Conservation (phyloP, 2,888 invertebrate species). For the Netelia melanura region DNA sequence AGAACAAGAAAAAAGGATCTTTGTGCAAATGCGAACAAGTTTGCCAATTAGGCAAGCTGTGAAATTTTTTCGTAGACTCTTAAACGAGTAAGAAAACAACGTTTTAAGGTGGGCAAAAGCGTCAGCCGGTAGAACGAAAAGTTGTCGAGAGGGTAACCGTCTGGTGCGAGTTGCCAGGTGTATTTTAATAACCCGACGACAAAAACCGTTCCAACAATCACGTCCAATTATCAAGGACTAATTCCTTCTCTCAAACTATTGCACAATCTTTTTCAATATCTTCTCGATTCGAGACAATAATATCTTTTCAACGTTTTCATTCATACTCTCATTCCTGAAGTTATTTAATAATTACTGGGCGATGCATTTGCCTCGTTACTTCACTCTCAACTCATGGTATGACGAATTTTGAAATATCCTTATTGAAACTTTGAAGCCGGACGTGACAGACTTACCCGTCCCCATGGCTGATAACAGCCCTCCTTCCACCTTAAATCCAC, state of each 20-base stretch:
- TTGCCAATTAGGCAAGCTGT: neutral
- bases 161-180: conserved; percentile 47
- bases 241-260: neutral
- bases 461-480: conserved; percentile 82
- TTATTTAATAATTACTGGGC: no score
- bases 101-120: neutral
- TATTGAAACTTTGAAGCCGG: neutral
- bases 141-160: conserved; percentile 16
- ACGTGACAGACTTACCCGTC: conserved; percentile 80
- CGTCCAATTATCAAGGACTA: neutral
- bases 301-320: neutral
- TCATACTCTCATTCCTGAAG: neutral
- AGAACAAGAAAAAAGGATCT: neutral
- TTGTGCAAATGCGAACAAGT: neutral
- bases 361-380: no score
- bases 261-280: neutral
- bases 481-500: conserved; percentile 76
- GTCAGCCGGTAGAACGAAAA: conserved; percentile 41
- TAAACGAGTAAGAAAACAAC: neutral
- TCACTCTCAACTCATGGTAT: no score
- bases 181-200: neutral
- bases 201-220: conserved; percentile 13
- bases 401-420: neutral
- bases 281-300: no score
- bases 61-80: neutral